These are phyloP conservation scores for Bombyx mandarina DNA, from an alignment of 1,140 invertebrate genomes.

Conservation along the genomic window DNA sequence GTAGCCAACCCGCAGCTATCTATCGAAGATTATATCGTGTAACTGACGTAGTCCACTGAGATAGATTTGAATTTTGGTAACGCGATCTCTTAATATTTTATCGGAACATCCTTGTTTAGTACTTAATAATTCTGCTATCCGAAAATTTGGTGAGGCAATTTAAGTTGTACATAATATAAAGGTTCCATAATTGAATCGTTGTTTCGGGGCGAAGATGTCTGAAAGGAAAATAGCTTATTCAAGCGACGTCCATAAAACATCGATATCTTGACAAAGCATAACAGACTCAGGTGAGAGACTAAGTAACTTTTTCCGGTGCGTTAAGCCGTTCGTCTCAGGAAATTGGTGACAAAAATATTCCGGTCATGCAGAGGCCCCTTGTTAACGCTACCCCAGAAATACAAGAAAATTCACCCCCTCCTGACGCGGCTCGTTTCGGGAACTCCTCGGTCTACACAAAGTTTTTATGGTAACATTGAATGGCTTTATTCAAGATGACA, in stretches of 20 bases:
- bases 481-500: background rate
- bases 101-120: too few species aligned
- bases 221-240: slow-evolving; percentile 22
- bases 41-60: background rate
- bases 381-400: slow-evolving; percentile 47
- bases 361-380: slow-evolving; percentile 54
- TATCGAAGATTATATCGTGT: slow-evolving; percentile 41
- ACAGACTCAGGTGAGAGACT: slow-evolving; percentile 38
- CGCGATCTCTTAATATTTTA: too few species aligned
- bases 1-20: slow-evolving; percentile 16
- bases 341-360: slow-evolving; percentile 64
- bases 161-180: too few species aligned
- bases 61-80: too few species aligned
- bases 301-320: slow-evolving; percentile 45
- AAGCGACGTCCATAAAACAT: slow-evolving; percentile 31
- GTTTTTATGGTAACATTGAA: slow-evolving; percentile 23
- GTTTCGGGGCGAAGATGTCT: too few species aligned
- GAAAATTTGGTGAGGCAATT: too few species aligned
- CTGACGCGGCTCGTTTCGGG: slow-evolving; percentile 32
- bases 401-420: slow-evolving; percentile 40
- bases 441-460: slow-evolving; percentile 21
- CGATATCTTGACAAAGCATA: slow-evolving; percentile 36
- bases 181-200: too few species aligned
- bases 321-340: slow-evolving; percentile 49
- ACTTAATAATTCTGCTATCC: too few species aligned